Evolutionary conservation across 92 coral and sea anemone genomes (phyloP).

Genomic region (Anthopleura xanthogrammica): DNA sequence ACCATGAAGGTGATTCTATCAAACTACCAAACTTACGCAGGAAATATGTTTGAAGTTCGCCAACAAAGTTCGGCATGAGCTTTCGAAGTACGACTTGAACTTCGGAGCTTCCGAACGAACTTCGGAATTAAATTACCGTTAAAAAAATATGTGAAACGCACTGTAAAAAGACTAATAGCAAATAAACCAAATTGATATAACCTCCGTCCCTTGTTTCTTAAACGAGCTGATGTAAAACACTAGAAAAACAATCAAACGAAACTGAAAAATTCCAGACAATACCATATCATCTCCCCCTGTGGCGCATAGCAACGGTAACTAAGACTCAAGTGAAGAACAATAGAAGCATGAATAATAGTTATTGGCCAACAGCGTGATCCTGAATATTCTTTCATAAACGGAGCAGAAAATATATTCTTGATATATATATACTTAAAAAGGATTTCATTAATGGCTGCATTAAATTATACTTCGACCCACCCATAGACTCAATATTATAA

Average conservation of each 20-base stretch:
- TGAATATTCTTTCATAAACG: not conserved
- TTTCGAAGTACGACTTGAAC: too few species aligned
- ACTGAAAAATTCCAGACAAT: not conserved
- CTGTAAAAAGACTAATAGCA: too few species aligned
- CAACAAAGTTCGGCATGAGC: too few species aligned
- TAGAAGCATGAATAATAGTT: too few species aligned
- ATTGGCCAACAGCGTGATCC: not conserved
- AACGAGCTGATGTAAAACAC: not conserved
- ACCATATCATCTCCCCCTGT: not conserved
- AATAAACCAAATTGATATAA: not conserved
- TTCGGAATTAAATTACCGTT: too few species aligned
- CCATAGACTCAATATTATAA: not conserved
- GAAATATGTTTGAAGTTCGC: too few species aligned
- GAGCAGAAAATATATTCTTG: not conserved
- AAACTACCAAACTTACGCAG: too few species aligned
- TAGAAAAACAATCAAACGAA: not conserved
- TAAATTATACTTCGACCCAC: not conserved
- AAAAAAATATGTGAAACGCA: too few species aligned
- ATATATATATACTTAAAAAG: not conserved
- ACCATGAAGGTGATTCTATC: too few species aligned
- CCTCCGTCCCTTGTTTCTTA: not conserved
- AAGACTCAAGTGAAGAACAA: not conserved
- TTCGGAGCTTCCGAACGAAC: too few species aligned
- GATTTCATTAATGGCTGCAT: not conserved
- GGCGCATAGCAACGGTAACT: constrained; percentile 1